Evolutionary conservation across 2,113 vertebrate species (phyloP).

Genomic region (Regulus satrapa): DNA sequence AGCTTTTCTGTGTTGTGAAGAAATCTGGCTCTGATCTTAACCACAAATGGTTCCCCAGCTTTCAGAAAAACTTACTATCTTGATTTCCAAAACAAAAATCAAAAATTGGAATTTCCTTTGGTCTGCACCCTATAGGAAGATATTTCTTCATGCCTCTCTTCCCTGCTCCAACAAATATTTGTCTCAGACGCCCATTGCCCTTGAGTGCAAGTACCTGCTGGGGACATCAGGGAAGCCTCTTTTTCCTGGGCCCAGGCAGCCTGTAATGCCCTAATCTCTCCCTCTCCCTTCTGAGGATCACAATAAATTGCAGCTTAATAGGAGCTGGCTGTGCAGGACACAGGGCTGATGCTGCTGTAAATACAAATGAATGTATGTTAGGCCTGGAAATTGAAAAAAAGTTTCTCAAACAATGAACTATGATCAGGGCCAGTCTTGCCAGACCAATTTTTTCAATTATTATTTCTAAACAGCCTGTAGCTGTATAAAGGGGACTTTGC

Average conservation of each 20-base stretch:
- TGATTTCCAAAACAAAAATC: background rate
- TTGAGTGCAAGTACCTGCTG: background rate
- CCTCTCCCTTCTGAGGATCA: background rate
- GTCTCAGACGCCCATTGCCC: accelerated
- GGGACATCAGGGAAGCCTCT: background rate
- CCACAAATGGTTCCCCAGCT: background rate
- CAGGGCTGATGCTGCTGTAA: background rate
- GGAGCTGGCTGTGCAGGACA: background rate
- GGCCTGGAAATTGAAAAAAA: background rate
- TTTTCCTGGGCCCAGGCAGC: background rate
- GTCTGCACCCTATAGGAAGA: background rate
- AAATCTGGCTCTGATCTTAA: background rate
- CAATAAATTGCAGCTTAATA: background rate
- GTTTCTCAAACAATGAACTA: background rate
- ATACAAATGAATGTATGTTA: background rate
- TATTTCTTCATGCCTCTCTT: background rate
- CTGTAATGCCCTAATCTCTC: background rate
- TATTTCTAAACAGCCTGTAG: background rate
- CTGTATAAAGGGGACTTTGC: background rate
- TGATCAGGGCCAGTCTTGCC: background rate
- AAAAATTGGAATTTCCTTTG: background rate
- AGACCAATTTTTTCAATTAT: background rate
- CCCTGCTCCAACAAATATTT: background rate
- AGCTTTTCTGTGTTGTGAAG: background rate
- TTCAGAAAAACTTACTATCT: background rate